Evolutionary conservation across 2,113 vertebrate species (phyloP), one percentile per base, ranked within the genome.

Genomic region (Oryzias curvinotus): DNA sequence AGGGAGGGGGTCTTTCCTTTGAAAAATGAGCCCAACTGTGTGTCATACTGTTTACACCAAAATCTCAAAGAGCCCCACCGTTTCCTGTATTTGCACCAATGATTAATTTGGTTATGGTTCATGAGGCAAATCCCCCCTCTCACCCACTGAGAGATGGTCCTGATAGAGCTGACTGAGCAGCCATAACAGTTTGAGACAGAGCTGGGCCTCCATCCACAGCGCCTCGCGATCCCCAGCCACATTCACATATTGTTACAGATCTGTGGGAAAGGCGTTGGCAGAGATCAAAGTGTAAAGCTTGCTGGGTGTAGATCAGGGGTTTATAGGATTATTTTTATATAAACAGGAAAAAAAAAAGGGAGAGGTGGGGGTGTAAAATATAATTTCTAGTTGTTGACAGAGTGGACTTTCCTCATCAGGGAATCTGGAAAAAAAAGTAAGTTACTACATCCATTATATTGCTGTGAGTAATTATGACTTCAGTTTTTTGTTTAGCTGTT

Each of bases 81-180:
- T 63, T 71, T 73, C 49, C 47, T 49, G 30, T 49, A 66, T 71
- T 66, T 73, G 67, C 68, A 72, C 63, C 65, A 60, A 25, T 82
- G 74, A 84, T 82, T 77, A 82, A 77, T 73, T 78, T 60, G 73
- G 73, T 84, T 78, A 81, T n/a, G 70, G 76, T 82, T 78, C 64
- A 78, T 70, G 65, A 68, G 70, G 72, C 58, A 69, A 68, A 78
- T 66, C 78, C 43, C 63, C 57, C 64, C 30, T 65, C 59, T 56
- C 49, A 13, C 50, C 41, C 71, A 63, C 57, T 49, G 64, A 65
- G 45, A 51, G 68, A 57, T 19, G 49, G 25, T 54, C 62, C 50
- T 54, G 71, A 74, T 62, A 58, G 72, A 56, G 67, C 54, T 17
- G 70, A 67, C 45, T 25, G 59, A 66, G 42, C 75, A 60, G 49